Evolutionary conservation across 2,797 vertebrate genomes (phyloP), one percentile per base, ranked within the genome.

Genomic region (Spheniscus humboldti): DNA sequence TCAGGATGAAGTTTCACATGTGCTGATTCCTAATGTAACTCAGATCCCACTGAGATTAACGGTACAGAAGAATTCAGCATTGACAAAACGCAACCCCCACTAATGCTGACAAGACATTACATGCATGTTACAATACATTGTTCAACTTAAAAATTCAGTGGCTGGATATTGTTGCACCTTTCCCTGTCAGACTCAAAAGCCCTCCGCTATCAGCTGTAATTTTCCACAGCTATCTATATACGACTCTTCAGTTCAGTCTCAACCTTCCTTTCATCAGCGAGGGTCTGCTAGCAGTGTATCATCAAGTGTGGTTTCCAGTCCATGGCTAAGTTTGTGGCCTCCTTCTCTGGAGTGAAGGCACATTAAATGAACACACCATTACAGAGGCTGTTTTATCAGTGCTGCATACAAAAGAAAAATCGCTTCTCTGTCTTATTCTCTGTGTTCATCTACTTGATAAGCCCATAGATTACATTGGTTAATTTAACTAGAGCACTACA

Each of bases 391-490:
- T 50, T 75, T 37, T 9, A 25, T 8, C 22, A 57, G 14, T 23
- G 37, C n/a, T 78, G 18, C 20, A 33, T 15, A n/a, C 8, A 37
- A 43, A 50, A 66, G 5, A 50, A 69, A 87, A 88, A 72, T 9
- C 31, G 23, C 12, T 47, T 68, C 41, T 33, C 41, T 81, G 45
- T 22, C 4, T 30, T 56, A 23, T 20, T 75, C 28, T 55, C 28
- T 57, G 24, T 47, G 41, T 82, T 69, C 71, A 35, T 35, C 27
- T 39, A 3, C 57, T 64, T 25, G 28, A 86, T 6, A 45, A 96
- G 67, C 9, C 8, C 6, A 1, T 2, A 45, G 31, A 30, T 59
- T 47, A 17, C 0, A 0, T 2, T 63, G 63, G 27, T 89, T 68
- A 59, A 73, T 55, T 76, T 25, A 59, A 79, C 41, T 69, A 62